Evolutionary conservation across 2,888 invertebrate species (phyloP), one percentile per base, ranked within the genome.

Genomic region (Sialis lutaria): DNA sequence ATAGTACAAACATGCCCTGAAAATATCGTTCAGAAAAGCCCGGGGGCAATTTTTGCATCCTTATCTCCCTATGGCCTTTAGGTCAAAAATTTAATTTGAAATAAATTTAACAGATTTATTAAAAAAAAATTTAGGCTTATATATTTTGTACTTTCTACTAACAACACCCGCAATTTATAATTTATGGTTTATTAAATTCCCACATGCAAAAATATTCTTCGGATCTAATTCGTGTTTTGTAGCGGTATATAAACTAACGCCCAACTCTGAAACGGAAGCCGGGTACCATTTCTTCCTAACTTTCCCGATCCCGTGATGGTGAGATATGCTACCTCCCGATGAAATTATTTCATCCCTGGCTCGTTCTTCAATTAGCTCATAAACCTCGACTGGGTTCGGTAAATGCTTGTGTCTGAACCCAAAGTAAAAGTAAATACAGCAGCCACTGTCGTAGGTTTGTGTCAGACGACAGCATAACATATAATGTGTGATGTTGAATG

Each of bases 271-370:
- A 2, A 97, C 84, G 0, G 91, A 87, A 47, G 75, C 69, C 5
- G 76, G 69, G 62, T 96, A 84, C 86, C 92, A 98, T 56, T 79
- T 79, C 54, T 83, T 82, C 12, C 97, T 75, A 48, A 87, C 70
- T 65, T 98, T 98, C 0, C 97, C 97, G 9, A 97, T 82, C 1
- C 96, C 96, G 62, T 96, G 96, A 64, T 96, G 96, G 67, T 96
- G 96, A 0, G 95, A 95, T 55, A 97, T 75, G 53, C 91, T 92
- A 56, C 91, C 91, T 7, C 91, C 90, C 54, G 78, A 83, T 1
- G 86, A 82, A 43, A 97, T 68, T 52, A 97, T 93, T 66, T 95
- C 95, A 56, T 93, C 84, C 33, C 97, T 70, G 0, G 95, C 96
- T 35, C 76, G 75, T 40, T 78, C 77, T 67, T 97, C 96, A 45